Evolutionary conservation across 2,888 invertebrate genomes (phyloP).

Genomic region (Ariolimax columbianus): DNA sequence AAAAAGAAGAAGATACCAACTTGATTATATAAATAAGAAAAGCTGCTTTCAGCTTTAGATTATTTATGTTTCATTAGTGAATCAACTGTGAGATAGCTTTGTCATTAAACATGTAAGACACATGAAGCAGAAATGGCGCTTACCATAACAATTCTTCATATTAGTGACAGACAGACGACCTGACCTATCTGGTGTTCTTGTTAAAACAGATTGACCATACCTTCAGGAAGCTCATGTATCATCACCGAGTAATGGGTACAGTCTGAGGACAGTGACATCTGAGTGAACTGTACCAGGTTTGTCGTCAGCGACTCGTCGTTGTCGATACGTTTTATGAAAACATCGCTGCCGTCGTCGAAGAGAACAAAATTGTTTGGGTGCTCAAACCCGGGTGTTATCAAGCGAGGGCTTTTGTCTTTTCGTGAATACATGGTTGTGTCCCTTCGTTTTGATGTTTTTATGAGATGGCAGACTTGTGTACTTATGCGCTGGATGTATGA

Average conservation of each 20-base stretch:
- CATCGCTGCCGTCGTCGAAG: conserved; percentile 52
- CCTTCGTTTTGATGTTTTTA: background rate
- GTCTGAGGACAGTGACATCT: conserved; percentile 37
- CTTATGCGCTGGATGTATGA: no score
- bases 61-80: no score
- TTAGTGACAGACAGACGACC: no score
- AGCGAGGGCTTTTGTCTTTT: conserved; percentile 46
- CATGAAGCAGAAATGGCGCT: no score
- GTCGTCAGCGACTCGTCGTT: conserved; percentile 52
- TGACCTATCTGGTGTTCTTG: no score
- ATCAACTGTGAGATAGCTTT: no score
- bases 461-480: background rate
- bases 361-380: conserved; percentile 55
- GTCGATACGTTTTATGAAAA: conserved; percentile 48
- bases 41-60: no score
- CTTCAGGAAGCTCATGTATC: conserved; percentile 41
- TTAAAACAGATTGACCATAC: conserved; percentile 2
- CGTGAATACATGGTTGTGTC: conserved; percentile 29
- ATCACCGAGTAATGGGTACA: conserved; percentile 53
- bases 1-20: no score
- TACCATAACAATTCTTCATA: no score
- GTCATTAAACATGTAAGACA: no score
- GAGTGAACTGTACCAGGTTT: conserved; percentile 53
- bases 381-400: conserved; percentile 53
- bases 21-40: no score